Evolutionary conservation across 64 coral and sea anemone species (phyloP), one percentile per base, ranked within the genome.

Genomic region (Actinia tenebrosa): DNA sequence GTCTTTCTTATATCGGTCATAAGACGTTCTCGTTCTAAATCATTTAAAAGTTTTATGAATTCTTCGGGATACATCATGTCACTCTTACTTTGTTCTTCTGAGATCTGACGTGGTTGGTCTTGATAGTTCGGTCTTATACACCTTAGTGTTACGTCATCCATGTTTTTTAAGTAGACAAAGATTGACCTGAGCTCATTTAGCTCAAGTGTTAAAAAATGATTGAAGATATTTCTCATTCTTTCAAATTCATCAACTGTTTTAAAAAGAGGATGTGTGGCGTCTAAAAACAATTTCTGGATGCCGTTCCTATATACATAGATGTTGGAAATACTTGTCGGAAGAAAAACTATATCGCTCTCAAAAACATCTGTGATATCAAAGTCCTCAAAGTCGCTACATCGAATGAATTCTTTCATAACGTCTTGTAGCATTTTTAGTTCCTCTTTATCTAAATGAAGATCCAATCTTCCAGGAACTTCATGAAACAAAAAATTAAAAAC

Each of bases 401-500:
- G 56, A 58, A 11, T 11, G 15, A 20, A 3, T 66, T 66, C 20
- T 66, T 66, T 81, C 0, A 53, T 66, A 75, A 4, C 37, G 22
- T 75, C 71, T 75, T 75, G 71, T 81, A 81, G 10, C 4, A 53
- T 53, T 0, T 18, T n/a, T 23, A 30, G 69, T 14, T 75, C 23
- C 2, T 81, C 18, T 45, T 50, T 23, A 53, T 9, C 5, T 50
- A 53, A 81, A 4, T 52, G 14, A 81, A 81, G 45, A 53, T 81
- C 79, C 16, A 81, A 52, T 17, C 19, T 45, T 50, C 18, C 50
- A 37, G 79, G 79, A 50, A 81, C 44, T 19, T 81, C 18, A 23
- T 81, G 79, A 11, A 93, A 93, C 18, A 93, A 72, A 27, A 64
- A 64, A 22, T 89, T 93, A n/a, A 89, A 84, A 45, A 95, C 89